Base-by-base conservation (phyloP, 1,140 invertebrate genomes). In the Branchinecta lindahli region DNA sequence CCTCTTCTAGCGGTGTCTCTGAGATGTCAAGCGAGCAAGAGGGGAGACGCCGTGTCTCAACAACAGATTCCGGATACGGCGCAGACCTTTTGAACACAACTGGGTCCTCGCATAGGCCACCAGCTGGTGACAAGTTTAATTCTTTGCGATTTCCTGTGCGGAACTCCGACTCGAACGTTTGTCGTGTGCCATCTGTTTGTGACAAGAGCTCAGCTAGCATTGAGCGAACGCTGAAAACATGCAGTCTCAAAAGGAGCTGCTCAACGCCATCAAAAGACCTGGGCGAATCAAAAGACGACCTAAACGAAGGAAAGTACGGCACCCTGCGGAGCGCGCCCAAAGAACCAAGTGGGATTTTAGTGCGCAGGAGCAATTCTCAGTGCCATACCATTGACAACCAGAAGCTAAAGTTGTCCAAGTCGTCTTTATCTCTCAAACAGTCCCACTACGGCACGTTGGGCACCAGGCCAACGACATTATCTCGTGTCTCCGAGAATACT, bases 121-220 rank as follows among this genome's bases (percentile, higher is more conserved):
- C 52, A 61, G 52, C 12, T 61, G 52, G 12, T 61, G 52, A 61
- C 18, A 61, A 61, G 18, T 61, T 61, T 20, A 12, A 61, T 61
- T 61, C 52, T 61, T 61, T 61, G 52, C 52, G 52, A 61, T 61
- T 61, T 61, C 52, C 52, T 61, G 52, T 61, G 12, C 52, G 18
- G 18, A 12, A 61, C 52, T 12, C 33, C 33, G 33, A 33, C 33
- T 33, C 33, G 33, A 33, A 20, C 18, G 18, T 61, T 61, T 61
- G 52, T 61, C 52, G 52, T 61, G 52, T 20, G 52, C 52, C 52
- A 61, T 61, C 52, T 61, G 52, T 61, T 61, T 61, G 6, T 61
- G 52, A 61, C 12, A 61, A 61, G 18, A 20, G 12, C 12, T 61
- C 18, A 61, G 12, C 52, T 6, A 12, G 2, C 18, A 20, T 61